Percentiles rank a stretch among this genome's conserved stretches.
Evolutionary conservation across 2,797 vertebrate genomes (phyloP).

Genomic region (Ataeniobius toweri): DNA sequence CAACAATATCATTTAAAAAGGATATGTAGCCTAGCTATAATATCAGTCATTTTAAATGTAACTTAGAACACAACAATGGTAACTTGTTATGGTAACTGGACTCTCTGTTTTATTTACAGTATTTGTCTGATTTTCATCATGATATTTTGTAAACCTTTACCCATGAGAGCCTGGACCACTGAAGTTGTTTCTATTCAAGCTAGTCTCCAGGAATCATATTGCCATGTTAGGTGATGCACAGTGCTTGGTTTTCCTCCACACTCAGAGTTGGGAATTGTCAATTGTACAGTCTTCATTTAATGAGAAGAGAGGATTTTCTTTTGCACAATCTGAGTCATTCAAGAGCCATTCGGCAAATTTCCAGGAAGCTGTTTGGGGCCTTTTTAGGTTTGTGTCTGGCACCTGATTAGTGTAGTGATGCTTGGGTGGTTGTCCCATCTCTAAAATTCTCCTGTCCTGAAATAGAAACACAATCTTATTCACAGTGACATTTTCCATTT

Average conservation of each 20-base stretch:
- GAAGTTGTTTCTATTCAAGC: background rate
- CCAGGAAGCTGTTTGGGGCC: conserved; percentile 3
- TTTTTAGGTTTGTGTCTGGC: conserved; percentile 9
- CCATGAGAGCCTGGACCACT: background rate
- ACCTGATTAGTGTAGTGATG: conserved; percentile 8
- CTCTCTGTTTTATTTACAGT: background rate
- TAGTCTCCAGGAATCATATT: background rate
- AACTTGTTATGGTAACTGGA: no score
- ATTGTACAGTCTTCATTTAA: conserved; percentile 5
- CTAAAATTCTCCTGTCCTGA: conserved; percentile 1
- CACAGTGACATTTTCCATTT: background rate
- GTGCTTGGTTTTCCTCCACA: background rate
- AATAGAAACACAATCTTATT: conserved; percentile 4
- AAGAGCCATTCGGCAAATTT: conserved; percentile 7
- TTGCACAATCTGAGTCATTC: conserved; percentile 10
- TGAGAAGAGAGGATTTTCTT: conserved; percentile 12
- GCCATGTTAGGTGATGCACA: background rate
- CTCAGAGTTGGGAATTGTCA: background rate
- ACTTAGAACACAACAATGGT: no score
- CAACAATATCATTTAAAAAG: no score
- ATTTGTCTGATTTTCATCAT: background rate
- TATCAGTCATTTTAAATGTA: no score
- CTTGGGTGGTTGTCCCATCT: conserved; percentile 7
- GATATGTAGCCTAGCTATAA: no score
- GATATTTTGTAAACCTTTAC: background rate